These are phyloP conservation scores for Gyps fulvus DNA, from an alignment of 2,113 vertebrate species.

Conservation along the genomic window DNA sequence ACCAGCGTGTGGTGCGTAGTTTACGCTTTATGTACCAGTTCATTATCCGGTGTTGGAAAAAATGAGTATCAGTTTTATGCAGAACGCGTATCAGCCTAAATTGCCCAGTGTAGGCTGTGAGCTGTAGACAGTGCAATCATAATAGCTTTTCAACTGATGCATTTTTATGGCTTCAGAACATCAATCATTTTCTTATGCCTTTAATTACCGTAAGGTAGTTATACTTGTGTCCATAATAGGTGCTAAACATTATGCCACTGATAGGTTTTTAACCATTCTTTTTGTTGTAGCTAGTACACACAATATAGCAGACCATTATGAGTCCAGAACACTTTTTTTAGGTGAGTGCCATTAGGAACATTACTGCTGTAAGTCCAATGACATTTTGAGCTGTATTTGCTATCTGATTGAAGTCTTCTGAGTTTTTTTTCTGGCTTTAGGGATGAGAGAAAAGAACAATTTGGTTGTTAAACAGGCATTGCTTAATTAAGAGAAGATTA, in stretches of 20 bases:
- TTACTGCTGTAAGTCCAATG: neutral
- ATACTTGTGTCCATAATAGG: conserved; percentile 39
- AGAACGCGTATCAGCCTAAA: neutral
- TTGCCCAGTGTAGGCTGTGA: neutral
- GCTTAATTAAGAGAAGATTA: neutral
- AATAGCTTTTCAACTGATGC: conserved; percentile 23
- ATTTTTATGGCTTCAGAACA: conserved; percentile 45
- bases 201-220: conserved; percentile 59
- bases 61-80: neutral
- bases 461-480: neutral
- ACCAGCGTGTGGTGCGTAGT: neutral
- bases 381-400: neutral
- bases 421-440: neutral
- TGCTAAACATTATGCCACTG: conserved; percentile 23
- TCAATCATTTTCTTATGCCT: conserved; percentile 57
- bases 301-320: neutral
- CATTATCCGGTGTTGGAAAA: neutral
- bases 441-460: neutral
- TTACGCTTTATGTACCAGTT: neutral
- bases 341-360: neutral
- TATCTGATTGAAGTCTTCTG: neutral
- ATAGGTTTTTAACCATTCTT: conserved; percentile 53
- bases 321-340: neutral
- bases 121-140: conserved; percentile 1
- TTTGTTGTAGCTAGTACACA: conserved; percentile 28